Base-by-base conservation (phyloP, 1,140 invertebrate genomes). In the Popillia japonica region DNA sequence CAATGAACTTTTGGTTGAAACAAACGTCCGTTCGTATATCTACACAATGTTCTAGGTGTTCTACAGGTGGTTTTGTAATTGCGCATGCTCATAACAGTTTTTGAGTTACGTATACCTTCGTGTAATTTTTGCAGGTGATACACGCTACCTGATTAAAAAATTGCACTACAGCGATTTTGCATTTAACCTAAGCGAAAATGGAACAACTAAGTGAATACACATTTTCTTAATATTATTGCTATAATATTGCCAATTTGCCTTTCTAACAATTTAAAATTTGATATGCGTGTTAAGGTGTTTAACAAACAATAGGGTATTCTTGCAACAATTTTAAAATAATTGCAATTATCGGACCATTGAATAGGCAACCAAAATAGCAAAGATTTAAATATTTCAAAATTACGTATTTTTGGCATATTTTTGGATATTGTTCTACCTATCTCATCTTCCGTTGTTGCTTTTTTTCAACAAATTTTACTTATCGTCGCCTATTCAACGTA, bases 1-100 rank as follows among this genome's bases (percentile, higher is more conserved):
- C 78, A 78, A 64, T 78, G 78, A 78, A 78, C 78, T 72, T 78
- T 22, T 72, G 75, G 78, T 44, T 76, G 64, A 78, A 78, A 78
- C 74, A 68, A 76, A 76, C 78, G 78, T 64, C 44, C 48, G 11
- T 64, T 73, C 48, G 11, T 68, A 22, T 68, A 55, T 17, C 48
- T 55, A 55, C 73, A 59, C 55, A 68, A 77, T 55, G 72, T 78
- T 78, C 74, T 73, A 76, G 78, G 78, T 78, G 73, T 78, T 75
- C 61, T 72, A 78, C 78, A 78, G 78, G 78, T 78, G 78, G 78
- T 77, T 78, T 75, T 40, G 22, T 40, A 61, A 75, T 40, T 76
- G 73, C 78, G 78, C 78, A 78, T 78, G 78, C 74, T 4, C 76
- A 41, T 34, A 20, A 77, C 61, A 68, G 61, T 34, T 68, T 68